A percentile compares a stretch with the other conserved stretches of the same genome.
phyloP scores from a whole-genome alignment of 1,140 invertebrate genomes.

The Stegodyphus mimosarum region DNA sequence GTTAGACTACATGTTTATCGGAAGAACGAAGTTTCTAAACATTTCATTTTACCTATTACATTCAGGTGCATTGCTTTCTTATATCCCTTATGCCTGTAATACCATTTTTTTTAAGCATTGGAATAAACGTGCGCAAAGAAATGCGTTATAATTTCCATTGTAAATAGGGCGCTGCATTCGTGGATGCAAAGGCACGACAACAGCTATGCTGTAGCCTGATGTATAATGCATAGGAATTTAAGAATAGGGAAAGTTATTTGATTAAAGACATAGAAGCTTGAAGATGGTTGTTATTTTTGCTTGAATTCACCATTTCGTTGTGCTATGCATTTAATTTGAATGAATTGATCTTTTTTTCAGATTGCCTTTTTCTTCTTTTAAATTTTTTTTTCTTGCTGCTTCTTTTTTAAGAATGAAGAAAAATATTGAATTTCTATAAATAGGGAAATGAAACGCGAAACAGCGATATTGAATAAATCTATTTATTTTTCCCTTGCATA shows the following conservation, averaged over 20 bases:
- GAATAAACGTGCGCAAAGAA: not conserved
- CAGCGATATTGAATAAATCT: conserved; percentile 24
- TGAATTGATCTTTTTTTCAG: conserved; percentile 26
- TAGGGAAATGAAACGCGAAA: not conserved
- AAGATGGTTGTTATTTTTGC: conserved; percentile 36
- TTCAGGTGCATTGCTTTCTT: not conserved
- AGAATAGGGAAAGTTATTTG: conserved; percentile 47
- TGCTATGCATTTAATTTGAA: conserved; percentile 53
- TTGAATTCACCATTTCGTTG: conserved; percentile 14
- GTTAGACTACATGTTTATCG: conserved; percentile 8
- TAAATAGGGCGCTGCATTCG: conserved; percentile 16
- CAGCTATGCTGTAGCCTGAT: conserved; percentile 22
- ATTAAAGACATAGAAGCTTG: conserved; percentile 37
- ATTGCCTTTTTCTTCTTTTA: not conserved
- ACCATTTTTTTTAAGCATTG: too few species aligned
- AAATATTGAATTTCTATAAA: not conserved
- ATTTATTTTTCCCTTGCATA: conserved; percentile 31
- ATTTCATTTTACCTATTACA: not conserved
- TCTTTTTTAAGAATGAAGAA: not conserved
- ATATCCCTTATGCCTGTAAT: not conserved
- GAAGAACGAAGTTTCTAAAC: not conserved
- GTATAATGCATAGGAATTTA: conserved; percentile 46
- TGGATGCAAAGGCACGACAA: conserved; percentile 10
- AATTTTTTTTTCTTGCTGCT: not conserved
- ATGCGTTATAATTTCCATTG: conserved; percentile 44